Percentiles rank a stretch among this genome's conserved stretches.
These are phyloP conservation scores for Sebastes melanostomus DNA, from an alignment of 2,797 vertebrate genomes.

Conservation along the genomic window DNA sequence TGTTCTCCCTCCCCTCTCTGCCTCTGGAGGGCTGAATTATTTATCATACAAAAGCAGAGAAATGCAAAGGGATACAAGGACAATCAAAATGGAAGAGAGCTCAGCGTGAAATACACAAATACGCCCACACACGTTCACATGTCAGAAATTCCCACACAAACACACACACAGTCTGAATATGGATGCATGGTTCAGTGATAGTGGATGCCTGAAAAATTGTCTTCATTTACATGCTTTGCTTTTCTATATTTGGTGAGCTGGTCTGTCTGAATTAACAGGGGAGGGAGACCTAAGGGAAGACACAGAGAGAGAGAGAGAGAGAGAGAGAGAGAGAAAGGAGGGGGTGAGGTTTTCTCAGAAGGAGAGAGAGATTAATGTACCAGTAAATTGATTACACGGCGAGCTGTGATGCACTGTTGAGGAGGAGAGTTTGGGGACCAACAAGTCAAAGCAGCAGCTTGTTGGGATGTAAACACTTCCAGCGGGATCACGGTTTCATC, in stretches of 20 bases:
- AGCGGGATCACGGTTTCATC: neutral
- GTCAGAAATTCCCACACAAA: neutral
- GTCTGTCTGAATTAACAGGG: slow-evolving; percentile 12
- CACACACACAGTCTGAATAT: neutral
- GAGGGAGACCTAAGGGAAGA: neutral
- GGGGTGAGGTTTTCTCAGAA: slow-evolving; percentile 16
- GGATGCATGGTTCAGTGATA: slow-evolving; percentile 10
- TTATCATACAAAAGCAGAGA: slow-evolving; percentile 52
- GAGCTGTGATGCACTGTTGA: slow-evolving; percentile 13
- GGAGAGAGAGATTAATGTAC: slow-evolving; percentile 37
- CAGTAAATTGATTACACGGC: slow-evolving; percentile 39
- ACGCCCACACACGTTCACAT: slow-evolving; percentile 38
- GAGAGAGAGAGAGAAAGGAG: neutral
- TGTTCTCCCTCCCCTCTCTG: slow-evolving; percentile 21
- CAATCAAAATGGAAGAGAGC: slow-evolving; percentile 36
- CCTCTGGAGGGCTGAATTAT: slow-evolving; percentile 59
- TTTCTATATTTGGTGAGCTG: slow-evolving; percentile 15
- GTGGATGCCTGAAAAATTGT: neutral
- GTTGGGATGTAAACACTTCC: slow-evolving; percentile 10
- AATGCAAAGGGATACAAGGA: slow-evolving; percentile 39
- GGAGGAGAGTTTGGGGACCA: slow-evolving; percentile 23
- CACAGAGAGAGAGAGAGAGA: slow-evolving; percentile 2
- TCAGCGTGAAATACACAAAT: slow-evolving; percentile 33
- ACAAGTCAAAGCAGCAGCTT: slow-evolving; percentile 25
- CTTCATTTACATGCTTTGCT: slow-evolving; percentile 2